Evolutionary conservation across 2,888 invertebrate genomes (phyloP).

Genomic region (Callimorpha dominula): DNA sequence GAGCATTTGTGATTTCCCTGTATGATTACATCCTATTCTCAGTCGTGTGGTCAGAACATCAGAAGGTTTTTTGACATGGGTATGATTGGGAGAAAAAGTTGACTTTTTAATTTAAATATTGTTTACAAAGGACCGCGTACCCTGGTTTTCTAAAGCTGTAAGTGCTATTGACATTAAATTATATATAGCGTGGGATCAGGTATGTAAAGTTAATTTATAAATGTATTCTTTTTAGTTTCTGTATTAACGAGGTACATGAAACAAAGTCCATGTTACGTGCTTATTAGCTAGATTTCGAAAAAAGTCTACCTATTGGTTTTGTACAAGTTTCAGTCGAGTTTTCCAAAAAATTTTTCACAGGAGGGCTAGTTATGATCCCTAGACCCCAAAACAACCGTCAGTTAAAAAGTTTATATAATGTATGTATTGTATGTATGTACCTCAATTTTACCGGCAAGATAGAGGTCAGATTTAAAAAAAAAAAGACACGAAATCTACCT

Average conservation of each 20-base stretch:
- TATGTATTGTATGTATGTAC: no score
- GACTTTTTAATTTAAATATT: slow-evolving; percentile 2
- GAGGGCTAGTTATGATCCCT: no score
- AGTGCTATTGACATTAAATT: not conserved
- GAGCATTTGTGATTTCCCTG: not conserved
- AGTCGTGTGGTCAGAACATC: not conserved
- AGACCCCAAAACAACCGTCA: no score
- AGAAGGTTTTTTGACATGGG: slow-evolving; percentile 6
- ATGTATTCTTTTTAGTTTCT: not conserved
- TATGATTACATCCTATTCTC: slow-evolving; percentile 9
- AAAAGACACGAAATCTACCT: no score
- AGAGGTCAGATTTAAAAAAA: no score
- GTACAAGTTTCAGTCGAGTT: no score
- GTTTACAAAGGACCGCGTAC: not conserved
- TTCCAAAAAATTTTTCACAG: no score
- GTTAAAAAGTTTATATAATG: no score
- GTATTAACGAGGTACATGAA: not conserved
- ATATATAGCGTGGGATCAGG: not conserved
- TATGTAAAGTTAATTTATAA: not conserved
- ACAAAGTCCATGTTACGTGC: no score
- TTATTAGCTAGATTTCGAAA: no score
- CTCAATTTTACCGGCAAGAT: no score
- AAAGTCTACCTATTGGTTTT: no score
- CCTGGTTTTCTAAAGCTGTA: not conserved
- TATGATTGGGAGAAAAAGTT: not conserved